These are phyloP conservation scores for Lissocephala sabroskyi DNA, from an alignment of 2,888 invertebrate species.

Conservation along the genomic window DNA sequence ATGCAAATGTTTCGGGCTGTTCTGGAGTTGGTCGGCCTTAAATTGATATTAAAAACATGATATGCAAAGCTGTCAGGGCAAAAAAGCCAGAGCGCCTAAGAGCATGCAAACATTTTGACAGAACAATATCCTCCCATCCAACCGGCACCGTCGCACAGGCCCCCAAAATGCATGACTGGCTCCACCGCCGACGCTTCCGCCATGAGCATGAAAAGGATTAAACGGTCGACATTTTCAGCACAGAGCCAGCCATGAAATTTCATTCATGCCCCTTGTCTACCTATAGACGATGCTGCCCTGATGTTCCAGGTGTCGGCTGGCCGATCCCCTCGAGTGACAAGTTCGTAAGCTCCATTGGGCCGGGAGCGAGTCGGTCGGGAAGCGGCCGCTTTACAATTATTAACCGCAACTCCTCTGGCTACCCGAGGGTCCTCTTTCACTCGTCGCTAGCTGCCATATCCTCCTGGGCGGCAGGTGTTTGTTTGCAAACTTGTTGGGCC, in stretches of 20 bases:
- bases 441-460: not conserved
- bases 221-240: conserved; percentile 33
- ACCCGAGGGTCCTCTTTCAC: not conserved
- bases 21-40: conserved; percentile 4
- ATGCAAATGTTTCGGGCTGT: conserved; percentile 15
- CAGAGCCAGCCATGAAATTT: conserved; percentile 17
- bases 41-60: conserved; percentile 19
- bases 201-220: conserved; percentile 22
- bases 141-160: not conserved
- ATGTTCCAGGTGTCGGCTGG: not conserved
- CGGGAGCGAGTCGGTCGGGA: not conserved
- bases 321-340: conserved; percentile 40
- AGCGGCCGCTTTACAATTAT: conserved; percentile 44
- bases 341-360: conserved; percentile 33
- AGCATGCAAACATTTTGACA: conserved; percentile 30
- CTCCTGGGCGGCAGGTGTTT: conserved; percentile 34
- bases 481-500: conserved; percentile 37
- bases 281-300: no score
- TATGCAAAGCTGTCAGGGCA: conserved; percentile 26
- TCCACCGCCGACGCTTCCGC: conserved; percentile 8
- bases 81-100: not conserved
- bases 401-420: conserved; percentile 47
- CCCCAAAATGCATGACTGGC: not conserved
- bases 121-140: conserved; percentile 15
- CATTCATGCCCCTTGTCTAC: not conserved